Conservation (phyloP, 2,113 vertebrate species). For the Oplegnathus fasciatus region DNA sequence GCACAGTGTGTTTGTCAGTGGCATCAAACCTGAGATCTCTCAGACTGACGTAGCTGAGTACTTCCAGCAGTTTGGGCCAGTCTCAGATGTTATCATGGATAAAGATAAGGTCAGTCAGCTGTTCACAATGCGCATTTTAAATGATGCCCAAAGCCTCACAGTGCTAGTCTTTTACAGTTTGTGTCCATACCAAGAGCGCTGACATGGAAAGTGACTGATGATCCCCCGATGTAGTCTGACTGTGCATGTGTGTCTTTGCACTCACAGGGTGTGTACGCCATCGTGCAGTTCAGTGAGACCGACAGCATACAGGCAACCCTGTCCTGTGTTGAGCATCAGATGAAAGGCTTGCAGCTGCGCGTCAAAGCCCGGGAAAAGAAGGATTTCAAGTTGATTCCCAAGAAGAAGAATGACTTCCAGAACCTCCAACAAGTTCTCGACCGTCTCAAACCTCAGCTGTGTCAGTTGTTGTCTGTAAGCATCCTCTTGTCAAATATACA, state of each 20-base stretch:
- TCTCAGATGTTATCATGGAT: conserved; percentile 91
- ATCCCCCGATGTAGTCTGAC: neutral
- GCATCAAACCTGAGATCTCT: conserved; percentile 86
- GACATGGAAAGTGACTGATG: neutral
- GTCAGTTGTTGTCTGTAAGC: conserved; percentile 85
- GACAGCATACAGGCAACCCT: conserved; percentile 78
- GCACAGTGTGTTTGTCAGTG: conserved; percentile 92
- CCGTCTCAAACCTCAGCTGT: conserved; percentile 81
- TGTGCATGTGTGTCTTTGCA: neutral
- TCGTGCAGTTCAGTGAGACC: conserved; percentile 87
- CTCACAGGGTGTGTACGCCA: conserved; percentile 90
- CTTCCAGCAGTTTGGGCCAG: conserved; percentile 88
- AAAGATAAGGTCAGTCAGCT: conserved; percentile 89
- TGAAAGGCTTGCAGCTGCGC: conserved; percentile 85
- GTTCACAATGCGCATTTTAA: neutral
- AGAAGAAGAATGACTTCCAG: conserved; percentile 75
- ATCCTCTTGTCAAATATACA: neutral
- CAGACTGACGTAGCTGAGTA: conserved; percentile 85
- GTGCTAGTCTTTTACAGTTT: neutral
- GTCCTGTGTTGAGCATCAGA: conserved; percentile 81
- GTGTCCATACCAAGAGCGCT: neutral
- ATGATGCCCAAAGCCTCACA: neutral
- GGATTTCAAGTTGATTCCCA: conserved; percentile 87
- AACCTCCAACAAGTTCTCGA: conserved; percentile 78
- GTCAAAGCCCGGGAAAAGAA: conserved; percentile 91